Percentiles rank a stretch among this genome's conserved stretches.
These are phyloP conservation scores for Sturnus vulgaris DNA, from an alignment of 2,113 vertebrate genomes.

Conservation along the genomic window DNA sequence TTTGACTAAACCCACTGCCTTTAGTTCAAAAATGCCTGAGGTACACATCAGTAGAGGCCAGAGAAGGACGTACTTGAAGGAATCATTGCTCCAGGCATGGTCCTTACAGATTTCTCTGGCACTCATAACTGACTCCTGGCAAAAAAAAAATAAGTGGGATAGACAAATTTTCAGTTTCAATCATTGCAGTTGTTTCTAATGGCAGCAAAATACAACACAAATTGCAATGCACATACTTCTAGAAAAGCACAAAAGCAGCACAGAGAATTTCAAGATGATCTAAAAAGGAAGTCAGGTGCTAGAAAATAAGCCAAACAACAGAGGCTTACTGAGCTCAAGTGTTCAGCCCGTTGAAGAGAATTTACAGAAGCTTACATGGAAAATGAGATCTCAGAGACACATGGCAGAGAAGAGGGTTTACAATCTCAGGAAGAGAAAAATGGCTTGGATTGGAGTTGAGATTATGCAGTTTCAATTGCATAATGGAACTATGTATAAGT, in stretches of 20 bases:
- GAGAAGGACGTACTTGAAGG: neutral
- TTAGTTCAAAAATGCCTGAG: neutral
- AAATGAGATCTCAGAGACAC: neutral
- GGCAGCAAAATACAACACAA: neutral
- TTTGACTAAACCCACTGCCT: neutral
- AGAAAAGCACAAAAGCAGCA: neutral
- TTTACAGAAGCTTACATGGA: neutral
- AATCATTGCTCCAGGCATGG: rapidly evolving
- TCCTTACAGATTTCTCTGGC: neutral
- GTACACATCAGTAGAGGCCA: neutral
- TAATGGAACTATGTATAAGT: neutral
- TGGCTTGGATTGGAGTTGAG: neutral
- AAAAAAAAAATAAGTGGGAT: neutral
- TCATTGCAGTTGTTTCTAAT: neutral
- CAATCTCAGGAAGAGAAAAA: neutral
- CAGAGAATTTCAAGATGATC: neutral
- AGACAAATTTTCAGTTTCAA: neutral
- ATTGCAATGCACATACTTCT: neutral
- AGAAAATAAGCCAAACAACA: neutral
- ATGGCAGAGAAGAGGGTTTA: neutral
- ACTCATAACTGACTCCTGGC: neutral
- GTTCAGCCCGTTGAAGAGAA: neutral
- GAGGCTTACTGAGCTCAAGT: neutral
- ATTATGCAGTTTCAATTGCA: neutral
- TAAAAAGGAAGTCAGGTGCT: neutral